These are phyloP conservation scores for Rhyacophila brunnea DNA, from an alignment of 1,140 invertebrate species.

Conservation along the genomic window DNA sequence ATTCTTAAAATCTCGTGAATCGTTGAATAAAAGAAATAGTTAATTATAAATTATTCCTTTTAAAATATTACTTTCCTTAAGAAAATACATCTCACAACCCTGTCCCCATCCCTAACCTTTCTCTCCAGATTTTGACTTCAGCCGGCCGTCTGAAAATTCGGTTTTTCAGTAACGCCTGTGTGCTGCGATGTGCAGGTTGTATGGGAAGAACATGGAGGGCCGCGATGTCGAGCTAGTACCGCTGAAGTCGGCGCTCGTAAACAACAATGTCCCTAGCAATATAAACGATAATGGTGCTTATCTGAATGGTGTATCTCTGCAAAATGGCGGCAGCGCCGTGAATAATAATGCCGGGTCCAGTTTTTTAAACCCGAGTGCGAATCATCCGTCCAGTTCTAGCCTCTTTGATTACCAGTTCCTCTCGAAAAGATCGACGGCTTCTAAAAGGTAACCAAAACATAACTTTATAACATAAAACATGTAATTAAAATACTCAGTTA, in stretches of 20 bases:
- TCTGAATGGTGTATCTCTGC: conserved; percentile 33
- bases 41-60: no score
- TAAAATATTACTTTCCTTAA: no score
- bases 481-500: no score
- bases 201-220: conserved; percentile 8
- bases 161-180: no score
- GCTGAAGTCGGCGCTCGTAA: conserved; percentile 48
- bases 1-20: no score
- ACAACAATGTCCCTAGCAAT: conserved; percentile 37
- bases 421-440: conserved; percentile 50
- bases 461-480: neutral
- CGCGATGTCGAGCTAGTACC: conserved; percentile 44
- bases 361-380: conserved; percentile 36
- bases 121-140: no score
- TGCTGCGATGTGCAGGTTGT: conserved; percentile 8
- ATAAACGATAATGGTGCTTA: conserved; percentile 18
- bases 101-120: no score
- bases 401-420: conserved; percentile 49
- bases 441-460: conserved; percentile 44
- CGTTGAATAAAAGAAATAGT: no score
- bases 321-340: conserved; percentile 42
- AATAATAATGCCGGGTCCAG: conserved; percentile 14
- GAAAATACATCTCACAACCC: no score
- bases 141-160: no score
- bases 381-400: conserved; percentile 46